These are phyloP conservation scores for Pseudomyrmex pallidus DNA, from an alignment of 1,140 invertebrate species.

Conservation along the genomic window DNA sequence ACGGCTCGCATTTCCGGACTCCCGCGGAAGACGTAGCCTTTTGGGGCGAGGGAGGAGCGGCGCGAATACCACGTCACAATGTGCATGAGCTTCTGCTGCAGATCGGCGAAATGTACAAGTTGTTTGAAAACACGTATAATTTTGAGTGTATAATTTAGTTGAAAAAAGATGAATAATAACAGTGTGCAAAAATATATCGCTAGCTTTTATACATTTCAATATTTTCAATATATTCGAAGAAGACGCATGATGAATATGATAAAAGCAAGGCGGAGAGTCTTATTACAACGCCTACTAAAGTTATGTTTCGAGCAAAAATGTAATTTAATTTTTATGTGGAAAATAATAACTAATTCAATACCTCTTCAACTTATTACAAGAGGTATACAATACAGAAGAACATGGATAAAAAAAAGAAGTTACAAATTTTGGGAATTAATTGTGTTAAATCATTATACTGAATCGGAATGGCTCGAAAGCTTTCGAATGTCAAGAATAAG, in stretches of 20 bases:
- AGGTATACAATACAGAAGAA: slow-evolving; percentile 34
- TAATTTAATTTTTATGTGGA: slow-evolving; percentile 30
- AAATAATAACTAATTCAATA: slow-evolving; percentile 17
- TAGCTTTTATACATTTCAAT: slow-evolving; percentile 14
- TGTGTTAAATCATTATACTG: slow-evolving; percentile 37
- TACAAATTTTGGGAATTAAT: slow-evolving; percentile 40
- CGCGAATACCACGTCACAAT: too few relatives aligned
- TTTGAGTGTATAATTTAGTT: background rate
- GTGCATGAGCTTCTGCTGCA: too few relatives aligned
- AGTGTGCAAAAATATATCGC: background rate
- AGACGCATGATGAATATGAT: slow-evolving; percentile 19
- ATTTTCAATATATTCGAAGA: slow-evolving; percentile 10
- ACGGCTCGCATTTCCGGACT: too few relatives aligned
- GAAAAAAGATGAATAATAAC: slow-evolving; percentile 31
- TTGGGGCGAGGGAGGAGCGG: too few relatives aligned
- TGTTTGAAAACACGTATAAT: background rate
- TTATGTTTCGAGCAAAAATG: slow-evolving; percentile 26
- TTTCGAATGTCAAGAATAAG: slow-evolving; percentile 43
- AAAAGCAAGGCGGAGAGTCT: slow-evolving; percentile 11
- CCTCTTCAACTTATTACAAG: slow-evolving; percentile 3
- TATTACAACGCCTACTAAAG: slow-evolving; percentile 17
- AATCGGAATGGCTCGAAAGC: slow-evolving; percentile 36
- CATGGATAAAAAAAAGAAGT: slow-evolving; percentile 40
- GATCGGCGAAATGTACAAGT: background rate
- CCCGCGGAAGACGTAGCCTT: too few relatives aligned